Conservation (phyloP, 2,888 invertebrate species). For the Coecobrya sp. region DNA sequence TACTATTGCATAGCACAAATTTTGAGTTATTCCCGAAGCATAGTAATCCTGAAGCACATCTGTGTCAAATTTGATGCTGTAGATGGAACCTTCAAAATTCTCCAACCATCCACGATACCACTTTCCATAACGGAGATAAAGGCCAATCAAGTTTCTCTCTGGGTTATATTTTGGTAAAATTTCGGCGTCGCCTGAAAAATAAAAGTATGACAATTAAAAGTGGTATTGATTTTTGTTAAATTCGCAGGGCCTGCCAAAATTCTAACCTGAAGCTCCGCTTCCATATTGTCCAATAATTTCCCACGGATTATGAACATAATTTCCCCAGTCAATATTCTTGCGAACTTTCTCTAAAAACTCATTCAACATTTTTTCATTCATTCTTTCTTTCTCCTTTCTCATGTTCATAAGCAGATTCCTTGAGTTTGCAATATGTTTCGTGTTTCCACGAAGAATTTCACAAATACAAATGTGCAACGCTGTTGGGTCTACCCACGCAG, state of each 20-base stretch:
- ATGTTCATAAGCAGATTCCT: no score
- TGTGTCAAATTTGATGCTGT: background rate
- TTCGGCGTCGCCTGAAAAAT: background rate
- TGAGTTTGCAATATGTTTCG: no score
- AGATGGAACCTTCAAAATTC: background rate
- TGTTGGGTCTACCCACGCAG: background rate
- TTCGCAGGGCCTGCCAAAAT: no score
- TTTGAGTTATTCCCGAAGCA: background rate
- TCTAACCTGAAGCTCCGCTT: slow-evolving; percentile 9
- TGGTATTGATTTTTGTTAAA: no score
- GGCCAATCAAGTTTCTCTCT: background rate
- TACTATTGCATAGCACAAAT: no score
- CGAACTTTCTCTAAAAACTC: background rate
- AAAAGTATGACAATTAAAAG: no score
- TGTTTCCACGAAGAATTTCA: slow-evolving; percentile 19
- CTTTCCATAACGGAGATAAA: slow-evolving; percentile 39
- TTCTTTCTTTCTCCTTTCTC: no score
- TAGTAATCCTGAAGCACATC: slow-evolving; percentile 43
- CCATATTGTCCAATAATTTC: slow-evolving; percentile 46
- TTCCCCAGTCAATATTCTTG: background rate
- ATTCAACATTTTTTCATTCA: no score
- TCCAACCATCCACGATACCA: slow-evolving; percentile 39
- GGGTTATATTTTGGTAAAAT: slow-evolving; percentile 2
- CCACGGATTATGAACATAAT: no score
- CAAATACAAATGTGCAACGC: slow-evolving; percentile 44